These are phyloP conservation scores for Melitaea cinxia DNA, from an alignment of 1,140 invertebrate genomes.

Conservation along the genomic window DNA sequence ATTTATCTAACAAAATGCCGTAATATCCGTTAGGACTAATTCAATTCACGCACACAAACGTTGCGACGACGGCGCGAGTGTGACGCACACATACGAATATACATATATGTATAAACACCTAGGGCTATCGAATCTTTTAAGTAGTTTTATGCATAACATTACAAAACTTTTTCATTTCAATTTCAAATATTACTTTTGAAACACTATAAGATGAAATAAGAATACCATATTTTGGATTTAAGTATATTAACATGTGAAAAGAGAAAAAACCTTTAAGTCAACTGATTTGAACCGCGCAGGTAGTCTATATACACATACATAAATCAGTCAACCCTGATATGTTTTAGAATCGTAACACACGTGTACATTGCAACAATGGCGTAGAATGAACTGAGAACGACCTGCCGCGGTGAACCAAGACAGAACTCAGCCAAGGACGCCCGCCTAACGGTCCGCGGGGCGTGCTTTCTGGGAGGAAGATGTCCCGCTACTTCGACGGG, in stretches of 20 bases:
- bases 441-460: slow-evolving; percentile 68
- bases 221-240: no score
- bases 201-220: no score
- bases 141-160: background rate
- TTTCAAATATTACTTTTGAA: no score
- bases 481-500: slow-evolving; percentile 14
- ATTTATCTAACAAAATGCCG: slow-evolving; percentile 75
- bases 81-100: slow-evolving; percentile 54
- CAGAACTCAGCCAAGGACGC: slow-evolving; percentile 81
- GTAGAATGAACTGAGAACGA: slow-evolving; percentile 74
- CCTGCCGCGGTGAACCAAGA: slow-evolving; percentile 70
- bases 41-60: slow-evolving; percentile 60
- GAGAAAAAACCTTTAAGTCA: no score
- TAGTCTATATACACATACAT: no score
- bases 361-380: slow-evolving; percentile 58
- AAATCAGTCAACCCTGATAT: slow-evolving; percentile 19
- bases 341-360: slow-evolving; percentile 28
- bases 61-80: slow-evolving; percentile 35
- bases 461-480: slow-evolving; percentile 33
- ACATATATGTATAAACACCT: slow-evolving; percentile 25
- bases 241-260: no score
- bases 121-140: slow-evolving; percentile 31
- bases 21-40: slow-evolving; percentile 79
- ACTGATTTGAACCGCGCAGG: no score
- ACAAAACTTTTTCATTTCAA: no score